These are phyloP conservation scores for Conus ventricosus DNA, from an alignment of 1,140 invertebrate species.

Conservation along the genomic window DNA sequence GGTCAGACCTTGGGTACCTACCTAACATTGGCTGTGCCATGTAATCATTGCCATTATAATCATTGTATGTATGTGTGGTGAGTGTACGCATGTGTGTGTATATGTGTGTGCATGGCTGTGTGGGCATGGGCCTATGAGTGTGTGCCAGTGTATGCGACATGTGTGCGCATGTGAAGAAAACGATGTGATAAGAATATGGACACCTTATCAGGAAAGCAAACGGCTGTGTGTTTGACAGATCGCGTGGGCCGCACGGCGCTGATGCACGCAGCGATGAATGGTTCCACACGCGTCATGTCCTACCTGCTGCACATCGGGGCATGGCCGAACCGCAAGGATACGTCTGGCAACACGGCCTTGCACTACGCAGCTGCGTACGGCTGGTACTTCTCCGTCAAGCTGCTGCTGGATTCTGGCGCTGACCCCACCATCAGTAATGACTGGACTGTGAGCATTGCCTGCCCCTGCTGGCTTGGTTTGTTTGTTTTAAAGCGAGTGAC, in stretches of 20 bases:
- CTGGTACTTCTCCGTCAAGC: conserved; percentile 76
- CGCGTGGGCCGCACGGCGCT: conserved; percentile 76
- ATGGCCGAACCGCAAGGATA: conserved; percentile 82
- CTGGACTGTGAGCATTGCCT: conserved; percentile 74
- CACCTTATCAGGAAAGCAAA: no score
- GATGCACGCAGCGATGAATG: conserved; percentile 78
- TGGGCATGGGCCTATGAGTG: no score
- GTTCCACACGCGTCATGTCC: conserved; percentile 78
- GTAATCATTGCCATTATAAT: no score
- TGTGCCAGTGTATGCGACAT: no score
- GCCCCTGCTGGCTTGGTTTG: background rate
- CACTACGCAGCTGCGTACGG: conserved; percentile 86
- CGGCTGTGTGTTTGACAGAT: conserved; percentile 61
- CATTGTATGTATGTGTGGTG: no score
- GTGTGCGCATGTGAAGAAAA: no score
- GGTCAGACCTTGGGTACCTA: no score
- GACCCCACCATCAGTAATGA: conserved; percentile 74
- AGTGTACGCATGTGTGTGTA: no score
- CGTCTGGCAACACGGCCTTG: conserved; percentile 84
- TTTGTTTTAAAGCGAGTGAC: background rate
- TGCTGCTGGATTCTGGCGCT: conserved; percentile 76
- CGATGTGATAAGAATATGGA: no score
- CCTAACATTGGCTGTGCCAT: no score
- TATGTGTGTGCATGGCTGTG: no score
- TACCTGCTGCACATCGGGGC: conserved; percentile 78